Percentiles rank a stretch among this genome's conserved stretches.
Conservation (phyloP, 2,797 vertebrate genomes). For the Neopelma chrysocephalum region DNA sequence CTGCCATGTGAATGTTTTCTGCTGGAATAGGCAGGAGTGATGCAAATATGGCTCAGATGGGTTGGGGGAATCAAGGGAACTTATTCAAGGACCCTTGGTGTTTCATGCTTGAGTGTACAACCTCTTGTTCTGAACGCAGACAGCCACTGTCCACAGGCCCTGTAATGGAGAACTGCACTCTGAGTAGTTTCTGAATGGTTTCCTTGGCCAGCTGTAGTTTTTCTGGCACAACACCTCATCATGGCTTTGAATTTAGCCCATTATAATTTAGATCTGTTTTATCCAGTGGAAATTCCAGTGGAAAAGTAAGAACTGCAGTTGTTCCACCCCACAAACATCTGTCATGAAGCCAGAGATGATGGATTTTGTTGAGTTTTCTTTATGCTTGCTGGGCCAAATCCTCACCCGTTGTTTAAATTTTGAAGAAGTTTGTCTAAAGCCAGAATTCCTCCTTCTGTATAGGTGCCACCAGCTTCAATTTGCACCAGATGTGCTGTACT, state of each 20-base stretch:
- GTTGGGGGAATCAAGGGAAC: not conserved
- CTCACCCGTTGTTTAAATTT: not conserved
- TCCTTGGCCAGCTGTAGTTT: not conserved
- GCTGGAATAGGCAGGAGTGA: not conserved
- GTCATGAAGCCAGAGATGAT: not conserved
- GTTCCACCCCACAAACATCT: not conserved
- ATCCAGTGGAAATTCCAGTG: not conserved
- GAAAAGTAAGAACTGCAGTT: not conserved
- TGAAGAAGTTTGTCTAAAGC: not conserved
- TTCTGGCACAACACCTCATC: not conserved
- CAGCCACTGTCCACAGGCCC: not conserved
- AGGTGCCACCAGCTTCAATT: not conserved
- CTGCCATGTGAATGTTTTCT: not conserved
- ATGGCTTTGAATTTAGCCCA: not conserved
- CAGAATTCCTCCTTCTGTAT: not conserved
- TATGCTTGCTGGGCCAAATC: not conserved
- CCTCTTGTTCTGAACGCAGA: not conserved
- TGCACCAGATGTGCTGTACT: not conserved
- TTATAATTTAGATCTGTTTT: not conserved
- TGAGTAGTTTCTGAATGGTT: not conserved
- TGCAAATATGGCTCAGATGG: not conserved
- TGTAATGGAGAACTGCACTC: not conserved
- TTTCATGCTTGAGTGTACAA: not conserved
- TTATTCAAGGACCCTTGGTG: not conserved
- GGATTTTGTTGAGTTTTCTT: not conserved